phyloP scores from a whole-genome alignment of 2,797 vertebrate species.

The Mus minutoides region DNA sequence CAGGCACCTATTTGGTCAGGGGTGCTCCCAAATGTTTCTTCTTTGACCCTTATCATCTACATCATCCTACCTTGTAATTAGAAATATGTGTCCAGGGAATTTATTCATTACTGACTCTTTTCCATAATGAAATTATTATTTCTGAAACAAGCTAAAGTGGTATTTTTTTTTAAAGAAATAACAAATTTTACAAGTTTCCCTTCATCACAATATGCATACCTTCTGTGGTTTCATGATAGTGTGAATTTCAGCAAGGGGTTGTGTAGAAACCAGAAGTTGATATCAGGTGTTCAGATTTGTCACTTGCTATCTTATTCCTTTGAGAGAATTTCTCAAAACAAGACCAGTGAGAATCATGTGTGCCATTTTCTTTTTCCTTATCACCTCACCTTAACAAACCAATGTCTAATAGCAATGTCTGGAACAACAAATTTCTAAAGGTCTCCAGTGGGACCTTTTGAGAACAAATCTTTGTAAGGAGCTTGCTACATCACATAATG shows the following conservation, averaged over 20 bases:
- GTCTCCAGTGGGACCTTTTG: background rate
- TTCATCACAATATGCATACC: background rate
- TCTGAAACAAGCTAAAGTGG: conserved; percentile 27
- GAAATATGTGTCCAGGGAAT: conserved; percentile 73
- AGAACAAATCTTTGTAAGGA: background rate
- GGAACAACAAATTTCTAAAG: background rate
- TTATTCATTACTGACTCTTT: conserved; percentile 83
- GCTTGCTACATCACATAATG: background rate
- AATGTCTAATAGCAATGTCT: background rate
- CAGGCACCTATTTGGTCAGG: conserved; percentile 57
- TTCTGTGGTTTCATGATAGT: background rate
- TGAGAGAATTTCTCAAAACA: too few species aligned
- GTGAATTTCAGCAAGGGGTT: too few species aligned
- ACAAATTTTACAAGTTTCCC: conserved; percentile 26
- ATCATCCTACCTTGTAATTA: conserved; percentile 80
- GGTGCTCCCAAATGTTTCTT: conserved; percentile 77
- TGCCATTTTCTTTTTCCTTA: background rate
- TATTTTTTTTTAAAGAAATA: conserved; percentile 71
- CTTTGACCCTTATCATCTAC: conserved; percentile 71
- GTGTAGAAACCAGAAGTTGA: background rate
- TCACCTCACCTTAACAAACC: background rate
- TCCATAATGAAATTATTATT: conserved; percentile 71
- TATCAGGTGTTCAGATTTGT: background rate
- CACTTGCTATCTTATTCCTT: background rate
- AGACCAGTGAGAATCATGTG: background rate